phyloP scores from a whole-genome alignment of 2,797 vertebrate species.

The Chelmon rostratus region DNA sequence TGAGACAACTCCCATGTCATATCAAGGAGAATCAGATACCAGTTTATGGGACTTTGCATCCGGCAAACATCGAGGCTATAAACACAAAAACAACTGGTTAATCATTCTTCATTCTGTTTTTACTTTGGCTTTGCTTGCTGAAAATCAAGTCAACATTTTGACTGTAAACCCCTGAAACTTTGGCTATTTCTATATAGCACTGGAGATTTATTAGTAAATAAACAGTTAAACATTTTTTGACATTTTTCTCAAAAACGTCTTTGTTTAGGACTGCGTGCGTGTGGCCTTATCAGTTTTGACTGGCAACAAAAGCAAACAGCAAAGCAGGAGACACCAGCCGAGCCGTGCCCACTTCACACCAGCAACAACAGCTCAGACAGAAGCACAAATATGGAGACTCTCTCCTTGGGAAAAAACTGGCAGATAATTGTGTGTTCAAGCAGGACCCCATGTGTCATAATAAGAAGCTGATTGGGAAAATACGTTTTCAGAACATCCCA shows the following conservation, averaged over 20 bases:
- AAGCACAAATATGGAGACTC: slow-evolving; percentile 15
- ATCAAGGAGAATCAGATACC: slow-evolving; percentile 18
- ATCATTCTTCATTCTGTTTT: slow-evolving; percentile 48
- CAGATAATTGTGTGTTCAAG: slow-evolving; percentile 20
- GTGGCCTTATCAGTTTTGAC: not conserved
- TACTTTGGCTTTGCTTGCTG: slow-evolving; percentile 33
- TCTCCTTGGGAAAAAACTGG: slow-evolving; percentile 19
- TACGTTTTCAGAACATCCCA: not conserved
- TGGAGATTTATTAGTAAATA: too few species aligned
- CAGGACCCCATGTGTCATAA: not conserved
- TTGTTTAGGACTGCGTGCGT: not conserved
- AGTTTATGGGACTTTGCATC: not conserved
- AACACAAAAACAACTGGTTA: slow-evolving; percentile 39
- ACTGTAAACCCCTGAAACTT: not conserved
- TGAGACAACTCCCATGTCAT: slow-evolving; percentile 19
- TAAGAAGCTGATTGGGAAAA: slow-evolving; percentile 11
- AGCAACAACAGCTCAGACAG: slow-evolving; percentile 5
- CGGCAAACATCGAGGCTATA: slow-evolving; percentile 7
- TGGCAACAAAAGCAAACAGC: too few species aligned
- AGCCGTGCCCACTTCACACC: not conserved
- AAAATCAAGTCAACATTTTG: slow-evolving; percentile 15
- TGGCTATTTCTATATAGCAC: not conserved
- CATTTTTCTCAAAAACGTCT: not conserved
- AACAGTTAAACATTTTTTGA: too few species aligned
- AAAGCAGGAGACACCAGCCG: not conserved